Base-by-base conservation (phyloP, 2,797 vertebrate species). In the Microctenopoma steveboyesi region DNA sequence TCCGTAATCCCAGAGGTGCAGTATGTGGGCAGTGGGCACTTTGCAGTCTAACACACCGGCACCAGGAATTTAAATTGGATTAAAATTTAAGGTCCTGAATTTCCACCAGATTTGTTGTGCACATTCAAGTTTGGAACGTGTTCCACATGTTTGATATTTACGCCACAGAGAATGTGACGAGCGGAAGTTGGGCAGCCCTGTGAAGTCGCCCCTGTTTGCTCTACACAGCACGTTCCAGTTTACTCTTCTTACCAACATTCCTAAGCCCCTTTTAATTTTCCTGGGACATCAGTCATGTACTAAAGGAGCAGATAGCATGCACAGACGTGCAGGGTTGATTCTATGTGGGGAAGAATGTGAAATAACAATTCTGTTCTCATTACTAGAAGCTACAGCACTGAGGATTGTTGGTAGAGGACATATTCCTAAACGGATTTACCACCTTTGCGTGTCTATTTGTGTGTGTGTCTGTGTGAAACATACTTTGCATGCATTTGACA, bases 1-100 rank as follows among this genome's bases (percentile, higher is more conserved):
- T 61, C 50, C 13, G 13, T 58, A 65, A 48, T 33, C 72, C 78
- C 30, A 39, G 33, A 64, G 72, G 64, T 46, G 51, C 27, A 43
- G 27, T 22, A 16, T 47, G 27, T 58, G 69, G 42, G 37, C 39
- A 49, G 51, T 37, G 48, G 67, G 75, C 49, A 25, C 16, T 68
- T 10, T 47, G 64, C 71, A 57, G 58, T 49, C 50, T 43, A n/a
- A 55, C 67, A 18, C 28, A 42, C 47, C 54, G 69, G 57, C 27
- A 62, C 27, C 30, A 28, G 2, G 27, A 27, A 18, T 50, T 72
- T 35, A 53, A 66, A 69, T 71, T 55, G 50, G 52, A 72, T 35
- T 33, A 0, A 22, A 33, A 7, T 33, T 33, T 33, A 5, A 33
- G 6, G 4, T 33, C 4, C 30, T 33, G 30, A 33, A 33, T 25